A percentile compares a stretch with the other conserved stretches of the same genome.
Evolutionary conservation across 2,113 vertebrate genomes (phyloP).

Genomic region (Planiliza haematocheilus): DNA sequence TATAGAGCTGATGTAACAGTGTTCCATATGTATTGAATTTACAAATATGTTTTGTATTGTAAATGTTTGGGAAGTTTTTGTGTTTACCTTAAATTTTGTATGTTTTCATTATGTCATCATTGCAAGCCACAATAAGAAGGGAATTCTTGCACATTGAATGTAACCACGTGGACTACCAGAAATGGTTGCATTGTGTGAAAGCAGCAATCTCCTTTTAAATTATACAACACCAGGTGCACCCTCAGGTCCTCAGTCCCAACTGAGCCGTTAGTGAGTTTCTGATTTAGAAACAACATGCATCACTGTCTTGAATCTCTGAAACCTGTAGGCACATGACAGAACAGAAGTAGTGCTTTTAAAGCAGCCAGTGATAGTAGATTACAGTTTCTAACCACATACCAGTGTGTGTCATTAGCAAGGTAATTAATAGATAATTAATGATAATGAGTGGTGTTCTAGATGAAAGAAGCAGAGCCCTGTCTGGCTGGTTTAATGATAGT

Average conservation of each 20-base stretch:
- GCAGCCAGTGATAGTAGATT: slow-evolving; percentile 6
- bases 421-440: slow-evolving; percentile 45
- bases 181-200: neutral
- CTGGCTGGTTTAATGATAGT: slow-evolving; percentile 49
- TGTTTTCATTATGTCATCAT: neutral
- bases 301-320: neutral
- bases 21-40: neutral
- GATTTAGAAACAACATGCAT: neutral
- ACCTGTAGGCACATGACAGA: neutral
- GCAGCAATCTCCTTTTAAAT: neutral
- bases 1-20: neutral
- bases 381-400: neutral
- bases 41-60: no score
- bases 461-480: slow-evolving; percentile 6
- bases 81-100: neutral
- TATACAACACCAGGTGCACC: slow-evolving; percentile 1
- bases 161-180: neutral
- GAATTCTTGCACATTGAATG: neutral
- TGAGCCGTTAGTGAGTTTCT: neutral
- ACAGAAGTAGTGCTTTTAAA: neutral
- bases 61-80: no score
- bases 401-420: slow-evolving; percentile 6
- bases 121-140: neutral
- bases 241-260: neutral
- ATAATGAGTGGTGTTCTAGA: slow-evolving; percentile 48